Conservation (phyloP, 2,888 invertebrate genomes). For the Harpalus rubripes region DNA sequence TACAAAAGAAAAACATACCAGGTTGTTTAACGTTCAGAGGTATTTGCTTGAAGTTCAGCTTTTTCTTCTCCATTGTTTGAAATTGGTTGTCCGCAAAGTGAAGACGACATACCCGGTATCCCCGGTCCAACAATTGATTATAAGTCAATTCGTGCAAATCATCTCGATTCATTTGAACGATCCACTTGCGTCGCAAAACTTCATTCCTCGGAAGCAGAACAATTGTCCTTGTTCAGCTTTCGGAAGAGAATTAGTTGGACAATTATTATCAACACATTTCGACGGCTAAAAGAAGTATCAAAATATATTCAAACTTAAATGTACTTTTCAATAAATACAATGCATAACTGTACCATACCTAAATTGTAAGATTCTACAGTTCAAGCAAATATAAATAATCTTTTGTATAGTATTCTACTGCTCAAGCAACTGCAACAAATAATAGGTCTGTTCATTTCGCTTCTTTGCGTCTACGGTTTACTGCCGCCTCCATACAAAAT, state of each 20-base stretch:
- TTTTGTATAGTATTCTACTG: no score
- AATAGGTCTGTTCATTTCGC: no score
- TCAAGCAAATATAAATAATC: no score
- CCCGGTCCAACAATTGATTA: not conserved
- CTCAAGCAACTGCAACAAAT: no score
- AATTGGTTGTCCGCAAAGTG: constrained; percentile 13
- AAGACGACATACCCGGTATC: constrained; percentile 1
- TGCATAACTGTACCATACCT: no score
- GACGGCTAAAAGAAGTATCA: no score
- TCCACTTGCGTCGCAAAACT: not conserved
- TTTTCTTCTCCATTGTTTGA: constrained; percentile 16
- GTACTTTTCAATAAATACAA: no score
- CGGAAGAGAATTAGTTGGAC: not conserved
- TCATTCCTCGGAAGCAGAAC: constrained; percentile 2
- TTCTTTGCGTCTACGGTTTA: no score
- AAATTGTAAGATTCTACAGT: no score
- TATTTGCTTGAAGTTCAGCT: constrained; percentile 2
- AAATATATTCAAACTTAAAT: not conserved
- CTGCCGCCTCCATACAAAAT: no score
- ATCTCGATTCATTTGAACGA: not conserved
- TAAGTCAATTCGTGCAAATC: not conserved
- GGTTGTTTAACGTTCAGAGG: not conserved
- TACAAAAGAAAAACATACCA: no score
- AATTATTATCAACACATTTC: not conserved
- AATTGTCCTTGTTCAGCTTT: not conserved